These are phyloP conservation scores for Diploptera punctata DNA, from an alignment of 2,888 invertebrate genomes.

Conservation along the genomic window DNA sequence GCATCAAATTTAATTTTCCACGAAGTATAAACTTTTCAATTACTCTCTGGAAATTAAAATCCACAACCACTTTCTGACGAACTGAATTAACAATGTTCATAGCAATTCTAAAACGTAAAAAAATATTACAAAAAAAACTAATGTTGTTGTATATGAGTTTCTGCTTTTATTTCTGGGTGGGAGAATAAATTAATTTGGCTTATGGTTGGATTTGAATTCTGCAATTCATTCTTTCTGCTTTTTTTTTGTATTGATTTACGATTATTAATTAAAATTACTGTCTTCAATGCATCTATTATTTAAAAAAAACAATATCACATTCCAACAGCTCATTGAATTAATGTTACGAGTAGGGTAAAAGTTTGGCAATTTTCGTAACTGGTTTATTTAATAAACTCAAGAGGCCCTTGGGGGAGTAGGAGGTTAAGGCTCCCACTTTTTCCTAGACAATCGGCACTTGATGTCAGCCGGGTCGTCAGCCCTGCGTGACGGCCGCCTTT, in stretches of 20 bases:
- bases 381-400: too few species aligned
- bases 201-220: constrained; percentile 11
- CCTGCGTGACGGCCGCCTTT: too few species aligned
- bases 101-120: constrained; percentile 29
- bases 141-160: neutral
- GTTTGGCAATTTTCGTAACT: too few species aligned
- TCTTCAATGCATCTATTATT: too few species aligned
- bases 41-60: constrained; percentile 40
- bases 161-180: neutral
- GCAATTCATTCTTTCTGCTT: constrained; percentile 16
- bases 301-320: too few species aligned
- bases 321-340: too few species aligned
- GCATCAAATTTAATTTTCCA: constrained; percentile 40
- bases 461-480: too few species aligned
- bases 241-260: constrained; percentile 13
- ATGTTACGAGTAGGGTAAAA: too few species aligned
- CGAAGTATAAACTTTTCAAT: constrained; percentile 41
- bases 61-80: constrained; percentile 37
- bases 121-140: constrained; percentile 15
- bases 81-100: constrained; percentile 37
- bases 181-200: neutral
- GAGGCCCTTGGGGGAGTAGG: too few species aligned
- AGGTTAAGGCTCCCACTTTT: too few species aligned
- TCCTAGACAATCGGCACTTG: too few species aligned
- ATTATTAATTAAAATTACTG: too few species aligned